phyloP scores from a whole-genome alignment of 2,888 invertebrate species.

The Ophioninae sp. region DNA sequence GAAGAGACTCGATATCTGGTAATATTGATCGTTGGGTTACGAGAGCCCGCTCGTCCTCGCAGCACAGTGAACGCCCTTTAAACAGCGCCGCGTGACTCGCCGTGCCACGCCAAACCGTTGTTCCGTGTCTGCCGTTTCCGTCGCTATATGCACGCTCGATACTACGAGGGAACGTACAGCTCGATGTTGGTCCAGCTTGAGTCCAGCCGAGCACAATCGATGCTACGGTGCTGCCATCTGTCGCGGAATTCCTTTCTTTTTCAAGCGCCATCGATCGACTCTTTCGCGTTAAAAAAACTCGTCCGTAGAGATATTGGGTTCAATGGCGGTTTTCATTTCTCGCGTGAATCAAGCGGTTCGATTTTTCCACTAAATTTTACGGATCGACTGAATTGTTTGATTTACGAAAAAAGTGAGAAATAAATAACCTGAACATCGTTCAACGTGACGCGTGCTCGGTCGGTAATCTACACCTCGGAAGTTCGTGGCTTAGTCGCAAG shows the following conservation, averaged over 20 bases:
- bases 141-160: constrained; percentile 57
- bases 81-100: constrained; percentile 34
- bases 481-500: background rate
- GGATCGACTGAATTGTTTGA: no score
- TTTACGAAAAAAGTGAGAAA: no score
- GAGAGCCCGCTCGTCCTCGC: constrained; percentile 26
- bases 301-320: background rate
- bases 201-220: constrained; percentile 57
- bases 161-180: constrained; percentile 18
- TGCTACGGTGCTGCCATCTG: constrained; percentile 54
- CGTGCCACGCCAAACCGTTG: constrained; percentile 10
- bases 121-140: constrained; percentile 56
- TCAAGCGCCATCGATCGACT: constrained; percentile 6
- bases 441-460: background rate
- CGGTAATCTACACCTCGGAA: background rate
- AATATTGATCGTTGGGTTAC: constrained; percentile 58
- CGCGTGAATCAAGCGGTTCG: no score
- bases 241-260: background rate
- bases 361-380: no score
- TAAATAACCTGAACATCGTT: background rate
- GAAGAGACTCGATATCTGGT: constrained; percentile 57
- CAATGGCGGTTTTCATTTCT: no score
- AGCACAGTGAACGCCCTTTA: constrained; percentile 61
- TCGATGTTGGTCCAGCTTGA: constrained; percentile 50
- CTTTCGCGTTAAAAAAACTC: background rate